phyloP scores from a whole-genome alignment of 2,888 invertebrate genomes.

The Lasioglossum leucozonium region DNA sequence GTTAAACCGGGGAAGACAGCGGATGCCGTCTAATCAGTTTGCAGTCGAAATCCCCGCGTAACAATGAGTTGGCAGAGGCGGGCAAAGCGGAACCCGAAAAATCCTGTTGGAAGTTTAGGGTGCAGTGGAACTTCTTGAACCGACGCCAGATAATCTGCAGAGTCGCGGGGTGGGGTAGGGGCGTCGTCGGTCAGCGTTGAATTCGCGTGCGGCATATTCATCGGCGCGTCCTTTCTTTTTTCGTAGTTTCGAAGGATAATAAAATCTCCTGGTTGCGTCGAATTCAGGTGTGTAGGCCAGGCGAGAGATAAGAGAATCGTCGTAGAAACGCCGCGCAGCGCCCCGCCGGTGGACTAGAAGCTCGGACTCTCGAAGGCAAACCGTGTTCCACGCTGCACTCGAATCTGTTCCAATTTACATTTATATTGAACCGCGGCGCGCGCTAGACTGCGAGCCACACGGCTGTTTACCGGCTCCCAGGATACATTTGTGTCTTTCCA shows the following conservation, averaged over 20 bases:
- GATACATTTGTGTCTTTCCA: constrained; percentile 80
- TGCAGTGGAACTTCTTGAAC: background rate
- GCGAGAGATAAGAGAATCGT: constrained; percentile 61
- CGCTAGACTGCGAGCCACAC: constrained; percentile 73
- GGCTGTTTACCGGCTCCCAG: constrained; percentile 75
- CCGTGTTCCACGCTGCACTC: constrained; percentile 74
- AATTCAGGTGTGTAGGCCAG: constrained; percentile 56
- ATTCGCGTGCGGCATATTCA: background rate
- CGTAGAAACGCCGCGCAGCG: constrained; percentile 22
- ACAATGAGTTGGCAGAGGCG: constrained; percentile 16
- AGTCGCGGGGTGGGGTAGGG: background rate
- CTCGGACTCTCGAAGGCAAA: constrained; percentile 60
- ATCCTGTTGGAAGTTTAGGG: constrained; percentile 6
- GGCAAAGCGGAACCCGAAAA: background rate
- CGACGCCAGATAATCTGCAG: background rate
- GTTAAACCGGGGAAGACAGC: background rate
- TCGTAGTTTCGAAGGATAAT: constrained; percentile 39
- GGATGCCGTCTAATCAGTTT: background rate
- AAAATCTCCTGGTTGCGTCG: constrained; percentile 54
- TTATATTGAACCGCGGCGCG: constrained; percentile 83
- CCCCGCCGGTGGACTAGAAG: constrained; percentile 22
- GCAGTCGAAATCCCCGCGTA: background rate
- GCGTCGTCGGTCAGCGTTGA: background rate
- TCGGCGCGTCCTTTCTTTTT: background rate
- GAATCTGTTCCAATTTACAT: constrained; percentile 84